Conservation (phyloP, 2,113 vertebrate genomes). For the Hemibagrus wyckioides region DNA sequence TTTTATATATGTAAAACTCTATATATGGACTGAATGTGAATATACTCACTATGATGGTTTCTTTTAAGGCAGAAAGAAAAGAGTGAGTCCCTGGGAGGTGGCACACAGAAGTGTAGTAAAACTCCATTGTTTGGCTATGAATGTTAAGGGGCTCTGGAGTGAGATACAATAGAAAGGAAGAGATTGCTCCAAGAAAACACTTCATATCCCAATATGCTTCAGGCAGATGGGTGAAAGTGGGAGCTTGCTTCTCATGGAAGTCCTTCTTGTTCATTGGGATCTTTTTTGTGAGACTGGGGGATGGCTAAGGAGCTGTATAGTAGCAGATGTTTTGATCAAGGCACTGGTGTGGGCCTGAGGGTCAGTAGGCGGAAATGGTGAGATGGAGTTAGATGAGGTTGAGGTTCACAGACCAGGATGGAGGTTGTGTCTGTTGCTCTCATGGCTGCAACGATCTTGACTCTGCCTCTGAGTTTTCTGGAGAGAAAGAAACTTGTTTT, state of each 20-base stretch:
- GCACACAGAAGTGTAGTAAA: slow-evolving; percentile 8
- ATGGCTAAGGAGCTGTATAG: slow-evolving; percentile 51
- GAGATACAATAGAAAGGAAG: background rate
- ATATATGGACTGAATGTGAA: background rate
- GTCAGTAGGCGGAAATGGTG: slow-evolving; percentile 47
- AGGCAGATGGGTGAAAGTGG: slow-evolving; percentile 62
- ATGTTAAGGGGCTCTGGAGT: background rate
- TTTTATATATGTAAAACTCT: slow-evolving; percentile 56
- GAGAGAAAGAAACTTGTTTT: slow-evolving; percentile 51
- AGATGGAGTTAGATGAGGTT: slow-evolving; percentile 5
- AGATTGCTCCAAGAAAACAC: slow-evolving; percentile 8
- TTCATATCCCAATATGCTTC: background rate
- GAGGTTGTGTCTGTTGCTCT: slow-evolving; percentile 50
- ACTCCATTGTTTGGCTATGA: slow-evolving; percentile 29
- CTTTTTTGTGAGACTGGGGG: background rate
- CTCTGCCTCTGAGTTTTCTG: slow-evolving; percentile 75
- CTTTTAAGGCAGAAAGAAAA: slow-evolving; percentile 72
- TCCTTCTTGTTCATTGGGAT: background rate
- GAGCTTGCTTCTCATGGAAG: background rate
- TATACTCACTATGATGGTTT: slow-evolving; percentile 43
- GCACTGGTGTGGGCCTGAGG: slow-evolving; percentile 87
- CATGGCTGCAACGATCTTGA: slow-evolving; percentile 76
- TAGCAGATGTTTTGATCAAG: slow-evolving; percentile 83
- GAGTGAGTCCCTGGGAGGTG: slow-evolving; percentile 7
- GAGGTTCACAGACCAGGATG: slow-evolving; percentile 15